Evolutionary conservation across 2,113 vertebrate genomes (phyloP), one percentile per base, ranked within the genome.

Genomic region (Serilophus lunatus): DNA sequence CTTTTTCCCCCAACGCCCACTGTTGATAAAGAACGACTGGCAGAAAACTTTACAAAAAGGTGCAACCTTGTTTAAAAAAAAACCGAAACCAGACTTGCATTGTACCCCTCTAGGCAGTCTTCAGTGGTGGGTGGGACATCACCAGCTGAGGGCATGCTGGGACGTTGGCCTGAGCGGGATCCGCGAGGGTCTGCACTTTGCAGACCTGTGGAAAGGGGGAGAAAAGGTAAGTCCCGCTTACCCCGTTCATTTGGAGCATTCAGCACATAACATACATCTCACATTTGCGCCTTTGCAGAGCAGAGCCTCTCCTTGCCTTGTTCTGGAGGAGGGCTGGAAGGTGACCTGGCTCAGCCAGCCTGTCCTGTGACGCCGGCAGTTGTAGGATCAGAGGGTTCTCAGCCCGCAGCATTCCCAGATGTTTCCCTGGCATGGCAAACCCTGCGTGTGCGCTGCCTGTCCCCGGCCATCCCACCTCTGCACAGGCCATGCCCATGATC

Each of bases 41-140:
- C 86, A 95, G 95, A 71, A 88, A 87, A 79, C 90, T 78, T 64
- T 92, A 84, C 79, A 90, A 90, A 96, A 95, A 95, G 94, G 76
- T 94, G 82, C 92, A 84, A 91, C 82, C 35, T 47, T 90, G 64
- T 86, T 90, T 80, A 84, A 93, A 86, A 77, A 83, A 44, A 86
- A 88, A 81, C 22, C 59, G 23, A 96, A 93, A 93, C 90, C 78
- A 95, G 91, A 92, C 96, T 97, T 94, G 95, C 93, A 68, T 95
- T 97, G 91, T 87, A 90, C 70, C 92, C 94, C 94, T 94, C 92
- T 94, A 92, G 95, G 96, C 97, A 95, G 97, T 95, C 97, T 97
- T 97, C 97, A 96, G 95, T 77, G 82, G 95, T 96, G 95, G 97
- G 96, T 95, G 95, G 95, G 96, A 96, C 97, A 90, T 96, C 96